A percentile compares a stretch with the other conserved stretches of the same genome.
Conservation (phyloP, 2,113 vertebrate species). For the Menidia beryllina region DNA sequence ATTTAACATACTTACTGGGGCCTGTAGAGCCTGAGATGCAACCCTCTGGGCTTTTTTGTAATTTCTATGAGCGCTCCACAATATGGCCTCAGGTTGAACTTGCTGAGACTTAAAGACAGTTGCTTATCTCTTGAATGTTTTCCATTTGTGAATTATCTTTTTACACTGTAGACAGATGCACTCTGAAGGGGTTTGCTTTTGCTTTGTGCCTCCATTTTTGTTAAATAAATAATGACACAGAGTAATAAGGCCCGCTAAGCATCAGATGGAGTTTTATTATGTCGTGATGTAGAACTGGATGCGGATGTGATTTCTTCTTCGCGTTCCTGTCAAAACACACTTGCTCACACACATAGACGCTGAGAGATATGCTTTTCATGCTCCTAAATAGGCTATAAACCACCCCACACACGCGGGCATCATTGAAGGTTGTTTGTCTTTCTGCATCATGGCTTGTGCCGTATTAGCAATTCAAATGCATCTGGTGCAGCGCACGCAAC, state of each 20-base stretch:
- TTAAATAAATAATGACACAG: too few species aligned
- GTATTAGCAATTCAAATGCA: conserved; percentile 39
- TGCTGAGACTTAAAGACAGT: too few species aligned
- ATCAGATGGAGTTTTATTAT: background rate
- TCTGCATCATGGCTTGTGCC: conserved; percentile 8
- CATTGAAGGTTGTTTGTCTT: conserved; percentile 13
- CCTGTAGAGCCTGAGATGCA: too few species aligned
- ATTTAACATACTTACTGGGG: too few species aligned
- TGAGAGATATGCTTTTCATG: conserved; percentile 2
- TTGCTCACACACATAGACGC: background rate
- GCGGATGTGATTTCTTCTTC: background rate
- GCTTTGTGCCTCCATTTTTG: too few species aligned
- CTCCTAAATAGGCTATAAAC: conserved; percentile 3
- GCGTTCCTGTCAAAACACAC: conserved; percentile 10
- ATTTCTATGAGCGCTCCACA: too few species aligned
- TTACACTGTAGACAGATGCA: too few species aligned
- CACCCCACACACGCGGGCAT: background rate
- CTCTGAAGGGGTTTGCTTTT: too few species aligned
- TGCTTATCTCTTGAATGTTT: too few species aligned
- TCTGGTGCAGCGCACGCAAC: conserved; percentile 12
- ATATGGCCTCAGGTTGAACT: too few species aligned
- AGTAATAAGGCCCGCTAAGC: background rate
- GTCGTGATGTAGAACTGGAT: background rate
- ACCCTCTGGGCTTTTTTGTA: too few species aligned
- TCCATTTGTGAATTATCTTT: too few species aligned